These are phyloP conservation scores for Esox niger DNA, from an alignment of 2,113 vertebrate species.

Conservation along the genomic window DNA sequence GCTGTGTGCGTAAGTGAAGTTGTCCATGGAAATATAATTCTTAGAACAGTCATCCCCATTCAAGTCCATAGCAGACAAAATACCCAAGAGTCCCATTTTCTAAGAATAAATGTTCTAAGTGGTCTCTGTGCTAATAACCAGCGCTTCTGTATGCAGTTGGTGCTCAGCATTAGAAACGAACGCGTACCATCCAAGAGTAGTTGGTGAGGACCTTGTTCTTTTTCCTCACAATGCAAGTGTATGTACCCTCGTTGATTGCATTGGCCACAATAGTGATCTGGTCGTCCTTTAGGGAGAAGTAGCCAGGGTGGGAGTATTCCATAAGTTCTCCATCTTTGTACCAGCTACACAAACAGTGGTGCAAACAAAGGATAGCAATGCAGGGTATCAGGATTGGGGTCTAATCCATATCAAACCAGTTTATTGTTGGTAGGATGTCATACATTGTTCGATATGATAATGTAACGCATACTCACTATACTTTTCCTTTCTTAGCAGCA, in stretches of 20 bases:
- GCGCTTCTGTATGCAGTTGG: constrained; percentile 14
- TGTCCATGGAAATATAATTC: too few species aligned
- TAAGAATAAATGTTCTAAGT: neutral
- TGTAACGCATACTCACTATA: constrained; percentile 80
- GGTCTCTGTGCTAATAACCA: constrained; percentile 9
- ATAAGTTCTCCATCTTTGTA: constrained; percentile 94
- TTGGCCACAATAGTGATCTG: constrained; percentile 94
- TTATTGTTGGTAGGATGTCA: neutral
- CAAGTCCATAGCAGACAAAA: too few species aligned
- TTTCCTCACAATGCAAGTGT: constrained; percentile 90
- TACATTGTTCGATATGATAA: neutral
- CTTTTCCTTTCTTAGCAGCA: constrained; percentile 91
- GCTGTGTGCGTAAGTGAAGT: neutral
- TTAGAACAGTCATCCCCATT: too few species aligned
- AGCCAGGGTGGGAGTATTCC: constrained; percentile 90
- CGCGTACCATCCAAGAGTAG: constrained; percentile 91
- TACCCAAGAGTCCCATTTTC: too few species aligned
- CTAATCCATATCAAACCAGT: neutral
- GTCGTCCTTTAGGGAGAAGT: constrained; percentile 85
- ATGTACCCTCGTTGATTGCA: constrained; percentile 93
- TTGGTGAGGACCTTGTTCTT: constrained; percentile 86
- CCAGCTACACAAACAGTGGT: constrained; percentile 76
- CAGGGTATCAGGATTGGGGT: too few species aligned
- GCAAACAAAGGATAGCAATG: neutral
- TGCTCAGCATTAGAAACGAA: constrained; percentile 70